Conservation (phyloP, 35 echinoderm and acorn worm genomes). For the Ophiothrix spiculata region DNA sequence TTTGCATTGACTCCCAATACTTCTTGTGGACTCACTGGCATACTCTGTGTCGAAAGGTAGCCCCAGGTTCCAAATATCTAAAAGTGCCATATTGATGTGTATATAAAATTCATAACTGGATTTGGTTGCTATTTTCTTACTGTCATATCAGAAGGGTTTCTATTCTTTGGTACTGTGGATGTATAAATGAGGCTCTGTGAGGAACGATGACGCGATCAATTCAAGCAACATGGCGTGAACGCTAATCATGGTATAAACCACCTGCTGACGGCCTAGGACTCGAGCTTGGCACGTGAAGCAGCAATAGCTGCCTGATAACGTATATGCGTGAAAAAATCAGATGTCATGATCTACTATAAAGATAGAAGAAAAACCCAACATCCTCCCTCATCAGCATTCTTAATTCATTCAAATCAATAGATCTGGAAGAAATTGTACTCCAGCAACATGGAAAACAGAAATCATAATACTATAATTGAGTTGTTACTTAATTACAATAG, state of each 20-base stretch:
- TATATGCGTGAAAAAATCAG: too few species aligned
- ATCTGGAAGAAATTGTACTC: too few species aligned
- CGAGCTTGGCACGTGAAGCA: neutral
- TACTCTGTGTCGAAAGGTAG: neutral
- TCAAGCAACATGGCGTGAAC: neutral
- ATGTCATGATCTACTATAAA: too few species aligned
- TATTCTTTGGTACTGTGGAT: neutral
- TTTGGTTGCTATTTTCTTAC: neutral
- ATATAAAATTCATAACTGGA: slow-evolving; percentile 14
- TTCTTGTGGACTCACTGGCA: neutral
- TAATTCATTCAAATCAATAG: too few species aligned
- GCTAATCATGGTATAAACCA: neutral
- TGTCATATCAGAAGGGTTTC: neutral
- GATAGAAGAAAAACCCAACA: too few species aligned
- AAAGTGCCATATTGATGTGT: slow-evolving; percentile 5
- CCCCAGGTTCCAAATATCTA: neutral
- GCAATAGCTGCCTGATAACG: neutral
- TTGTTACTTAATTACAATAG: too few species aligned
- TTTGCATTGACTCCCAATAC: neutral
- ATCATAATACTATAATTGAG: too few species aligned
- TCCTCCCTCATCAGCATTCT: too few species aligned
- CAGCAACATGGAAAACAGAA: too few species aligned
- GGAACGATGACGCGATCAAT: neutral
- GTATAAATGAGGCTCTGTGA: neutral
- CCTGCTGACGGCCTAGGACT: neutral